Evolutionary conservation across 2,888 invertebrate genomes (phyloP), one percentile per base, ranked within the genome.

Genomic region (Sepioteuthis lessoniana): DNA sequence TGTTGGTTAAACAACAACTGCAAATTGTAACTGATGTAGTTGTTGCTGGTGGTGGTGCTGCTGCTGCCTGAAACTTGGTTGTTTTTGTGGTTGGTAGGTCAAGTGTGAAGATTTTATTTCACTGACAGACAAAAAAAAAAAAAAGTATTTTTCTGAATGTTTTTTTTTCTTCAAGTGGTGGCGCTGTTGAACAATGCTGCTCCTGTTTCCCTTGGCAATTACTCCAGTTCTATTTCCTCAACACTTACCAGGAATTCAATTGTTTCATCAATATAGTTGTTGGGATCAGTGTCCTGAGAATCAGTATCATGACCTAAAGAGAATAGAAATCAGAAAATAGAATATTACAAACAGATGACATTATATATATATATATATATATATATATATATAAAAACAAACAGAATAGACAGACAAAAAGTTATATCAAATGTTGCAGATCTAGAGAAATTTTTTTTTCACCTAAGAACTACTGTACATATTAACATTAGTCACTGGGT

Each of bases 201-300:
- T 76, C 35, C 76, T 13, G 76, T 35, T n/a, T 35, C n/a, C 76
- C 35, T 76, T 35, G 76, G 76, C 96, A 96, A 96, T 96, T 96
- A 97, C 95, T 97, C 97, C 93, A 97, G 94, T 91, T 97, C 95
- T 96, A 98, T 98, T 98, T 99, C 99, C 98, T 99, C 99, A 94
- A 97, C 97, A 98, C 99, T 99, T 97, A 99, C 98, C 98, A 99
- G 98, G 98, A 99, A 99, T 98, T 99, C 99, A 97, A 99, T 98
- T 97, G 98, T 98, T 98, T 99, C 99, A 97, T 99, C 99, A 97
- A 99, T 99, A 96, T 99, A 98, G 97, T 99, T 99, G 96, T 98
- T 98, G 94, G 98, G 98, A 97, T 99, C 98, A 94, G 98, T 98
- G 97, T 98, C 98, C 96, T 99, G 97, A 97, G 98, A 98, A 97